Base-by-base conservation (phyloP, 2,888 invertebrate species). In the Stomorhina lunata region DNA sequence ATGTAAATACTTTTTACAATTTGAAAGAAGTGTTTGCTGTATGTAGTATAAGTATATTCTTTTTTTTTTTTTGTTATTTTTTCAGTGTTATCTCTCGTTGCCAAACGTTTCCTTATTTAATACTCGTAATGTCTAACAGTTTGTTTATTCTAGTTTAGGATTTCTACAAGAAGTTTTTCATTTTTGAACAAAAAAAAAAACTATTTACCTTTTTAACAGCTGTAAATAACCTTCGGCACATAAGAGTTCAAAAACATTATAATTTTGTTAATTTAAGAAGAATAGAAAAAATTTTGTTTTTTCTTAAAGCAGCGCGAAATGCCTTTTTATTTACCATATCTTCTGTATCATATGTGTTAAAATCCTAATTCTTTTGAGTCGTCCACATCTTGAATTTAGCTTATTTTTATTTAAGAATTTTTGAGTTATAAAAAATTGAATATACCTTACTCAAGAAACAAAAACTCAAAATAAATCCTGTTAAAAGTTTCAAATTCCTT, bases 181-280 rank as follows among this genome's bases (percentile, higher is more conserved):
- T 68, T 59, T 63, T 32, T 27, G n/a, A n/a, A n/a, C n/a, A n/a
- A n/a, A n/a, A n/a, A n/a, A 25, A 29, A 20, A 27, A 55, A 71
- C 69, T 66, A 63, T 77, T 73, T 69, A 68, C 63, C 40, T 27
- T 65, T 53, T 43, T 9, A 59, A 25, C 45, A 71, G 53, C 29
- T 34, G 59, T 34, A 76, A 81, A 85, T 86, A 40, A 69, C 71
- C 84, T 75, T 25, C 50, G 76, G 72, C 72, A 59, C 65, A 20
- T 32, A 66, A 20, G 12, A 15, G 55, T 48, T 25, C 9, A 45
- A 55, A 40, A 7, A 25, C 6, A 15, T 17, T 1, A 40, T 27
- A 1, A 9, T 25, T 22, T 25, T 25, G 27, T 15, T 29, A 27
- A 32, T 0, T 2, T 5, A 4, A 40, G 15, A 50, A 22, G 2